Evolutionary conservation across 2,797 vertebrate genomes (phyloP), one percentile per base, ranked within the genome.

Genomic region (Myoxocephalus aenaeus): DNA sequence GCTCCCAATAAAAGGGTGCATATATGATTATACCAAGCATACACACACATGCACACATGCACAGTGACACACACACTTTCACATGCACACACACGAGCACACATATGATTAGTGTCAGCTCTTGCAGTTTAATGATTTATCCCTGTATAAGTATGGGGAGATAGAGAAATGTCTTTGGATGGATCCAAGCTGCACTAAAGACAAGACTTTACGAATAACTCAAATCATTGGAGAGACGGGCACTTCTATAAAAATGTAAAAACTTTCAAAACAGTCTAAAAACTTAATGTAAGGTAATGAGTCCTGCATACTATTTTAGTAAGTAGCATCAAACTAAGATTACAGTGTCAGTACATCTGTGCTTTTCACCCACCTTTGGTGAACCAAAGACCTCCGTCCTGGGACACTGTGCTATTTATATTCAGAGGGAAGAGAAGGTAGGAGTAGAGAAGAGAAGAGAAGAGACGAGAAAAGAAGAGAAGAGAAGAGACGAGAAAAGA

Each of bases 331-430:
- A 63, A 69, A 84, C n/a, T 77, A 29, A 70, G 68, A 82, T 73
- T 42, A 78, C n/a, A 85, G 80, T 87, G 79, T 83, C 78, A 66
- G 78, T 63, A 65, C 73, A 79, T 81, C 66, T 82, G 76, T 70
- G 56, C 61, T 65, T 80, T 82, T 81, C 82, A 73, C 58, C 86
- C 80, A 84, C 69, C 67, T 87, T 69, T 69, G 15, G 11, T 79
- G 54, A 61, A 72, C 75, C 38, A 18, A 17, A 63, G 34, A 48
- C 46, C 8, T 13, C 44, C 70, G 77, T 80, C 75, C 53, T 68
- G 77, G 79, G 79, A 89, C n/a, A 13, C 9, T 5, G 1, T 18
- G 61, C 66, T 82, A 64, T 83, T 87, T 83, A 54, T 75, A 70
- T 66, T 65, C 13, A 61, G 22, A 75, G 48, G 65, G 18, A 44